A percentile compares a stretch with the other conserved stretches of the same genome.
These are phyloP conservation scores for Pica pica DNA, from an alignment of 2,113 vertebrate genomes.

Conservation along the genomic window DNA sequence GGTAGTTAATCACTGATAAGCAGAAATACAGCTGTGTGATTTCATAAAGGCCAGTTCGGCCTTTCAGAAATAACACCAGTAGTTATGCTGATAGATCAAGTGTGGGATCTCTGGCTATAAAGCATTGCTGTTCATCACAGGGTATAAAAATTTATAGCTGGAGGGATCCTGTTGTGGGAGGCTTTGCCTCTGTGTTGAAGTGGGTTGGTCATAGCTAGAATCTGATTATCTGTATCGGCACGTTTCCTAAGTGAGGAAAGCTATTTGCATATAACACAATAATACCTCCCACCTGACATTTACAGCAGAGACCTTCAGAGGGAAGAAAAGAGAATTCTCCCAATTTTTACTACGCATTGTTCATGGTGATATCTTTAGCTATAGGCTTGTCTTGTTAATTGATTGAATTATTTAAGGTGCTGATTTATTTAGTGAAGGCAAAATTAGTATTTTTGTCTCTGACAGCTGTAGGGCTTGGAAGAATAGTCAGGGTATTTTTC, in stretches of 20 bases:
- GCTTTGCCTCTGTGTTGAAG: background rate
- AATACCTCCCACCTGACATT: background rate
- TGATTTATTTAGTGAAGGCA: background rate
- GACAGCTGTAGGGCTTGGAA: background rate
- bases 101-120: background rate
- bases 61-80: background rate
- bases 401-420: background rate
- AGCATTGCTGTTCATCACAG: background rate
- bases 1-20: background rate
- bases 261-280: background rate
- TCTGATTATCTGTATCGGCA: background rate
- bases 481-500: background rate
- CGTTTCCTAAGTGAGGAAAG: background rate
- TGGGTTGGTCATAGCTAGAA: background rate
- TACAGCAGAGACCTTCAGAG: background rate
- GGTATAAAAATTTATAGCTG: background rate
- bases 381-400: background rate
- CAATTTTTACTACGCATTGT: background rate
- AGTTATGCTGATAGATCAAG: background rate
- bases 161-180: background rate
- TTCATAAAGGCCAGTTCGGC: background rate
- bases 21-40: background rate
- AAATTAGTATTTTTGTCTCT: background rate
- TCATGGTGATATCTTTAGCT: background rate
- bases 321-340: background rate